Evolutionary conservation across 2,797 vertebrate species (phyloP).

Genomic region (Huso huso): DNA sequence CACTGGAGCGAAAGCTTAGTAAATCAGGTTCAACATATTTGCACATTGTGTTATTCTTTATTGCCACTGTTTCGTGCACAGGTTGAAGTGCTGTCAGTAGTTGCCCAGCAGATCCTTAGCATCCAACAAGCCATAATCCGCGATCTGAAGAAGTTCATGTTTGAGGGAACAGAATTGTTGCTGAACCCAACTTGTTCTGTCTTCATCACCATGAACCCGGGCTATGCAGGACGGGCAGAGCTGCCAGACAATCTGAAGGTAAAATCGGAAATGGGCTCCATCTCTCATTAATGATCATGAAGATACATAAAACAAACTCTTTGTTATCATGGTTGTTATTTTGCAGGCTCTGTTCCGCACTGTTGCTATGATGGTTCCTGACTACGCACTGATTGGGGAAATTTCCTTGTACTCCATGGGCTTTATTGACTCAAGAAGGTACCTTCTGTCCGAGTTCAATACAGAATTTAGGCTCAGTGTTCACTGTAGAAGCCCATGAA

Average conservation of each 20-base stretch:
- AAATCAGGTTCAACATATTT: too few relatives aligned
- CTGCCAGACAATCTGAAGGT: slow-evolving; percentile 93
- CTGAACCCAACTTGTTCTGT: slow-evolving; percentile 86
- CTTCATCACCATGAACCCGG: slow-evolving; percentile 96
- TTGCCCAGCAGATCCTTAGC: slow-evolving; percentile 87
- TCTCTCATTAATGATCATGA: background rate
- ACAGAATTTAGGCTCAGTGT: too few relatives aligned
- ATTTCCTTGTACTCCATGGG: slow-evolving; percentile 95
- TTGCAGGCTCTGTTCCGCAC: slow-evolving; percentile 82
- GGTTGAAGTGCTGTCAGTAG: slow-evolving; percentile 92
- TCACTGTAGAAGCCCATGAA: too few relatives aligned
- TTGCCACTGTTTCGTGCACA: slow-evolving; percentile 28
- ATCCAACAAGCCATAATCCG: slow-evolving; percentile 84
- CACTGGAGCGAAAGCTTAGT: too few relatives aligned
- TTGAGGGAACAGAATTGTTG: slow-evolving; percentile 83
- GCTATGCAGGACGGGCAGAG: slow-evolving; percentile 85
- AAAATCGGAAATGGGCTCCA: slow-evolving; percentile 7
- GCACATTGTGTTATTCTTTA: too few relatives aligned
- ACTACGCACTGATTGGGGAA: slow-evolving; percentile 88
- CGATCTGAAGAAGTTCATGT: slow-evolving; percentile 74
- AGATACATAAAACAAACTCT: too few relatives aligned
- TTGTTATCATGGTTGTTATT: background rate
- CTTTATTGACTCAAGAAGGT: slow-evolving; percentile 89
- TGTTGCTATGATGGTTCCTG: slow-evolving; percentile 95
- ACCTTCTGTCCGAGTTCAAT: slow-evolving; percentile 12